phyloP scores from a whole-genome alignment of 2,888 invertebrate species.

The Heliconius ethilla region DNA sequence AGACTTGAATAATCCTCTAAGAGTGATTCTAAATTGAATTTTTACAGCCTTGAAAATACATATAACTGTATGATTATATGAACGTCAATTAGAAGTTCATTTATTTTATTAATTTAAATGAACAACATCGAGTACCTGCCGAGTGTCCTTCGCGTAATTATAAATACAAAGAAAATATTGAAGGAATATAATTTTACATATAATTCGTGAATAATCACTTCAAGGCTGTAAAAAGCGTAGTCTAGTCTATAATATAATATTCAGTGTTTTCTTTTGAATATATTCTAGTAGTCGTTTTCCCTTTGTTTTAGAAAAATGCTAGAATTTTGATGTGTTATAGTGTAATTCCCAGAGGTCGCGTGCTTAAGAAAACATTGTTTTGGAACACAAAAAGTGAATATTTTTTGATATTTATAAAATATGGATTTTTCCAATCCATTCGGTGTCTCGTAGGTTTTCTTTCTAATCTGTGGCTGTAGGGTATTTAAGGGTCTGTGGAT shows the following conservation, averaged over 20 bases:
- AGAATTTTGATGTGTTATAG: constrained; percentile 76
- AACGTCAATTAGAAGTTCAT: constrained; percentile 33
- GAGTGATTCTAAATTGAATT: constrained; percentile 65
- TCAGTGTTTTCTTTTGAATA: constrained; percentile 58
- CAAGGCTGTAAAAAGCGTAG: constrained; percentile 62
- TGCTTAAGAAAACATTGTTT: constrained; percentile 62
- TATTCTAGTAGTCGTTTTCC: constrained; percentile 57
- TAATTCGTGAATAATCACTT: constrained; percentile 44
- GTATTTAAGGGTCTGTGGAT: constrained; percentile 38
- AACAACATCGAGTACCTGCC: constrained; percentile 28
- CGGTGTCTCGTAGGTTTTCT: constrained; percentile 55
- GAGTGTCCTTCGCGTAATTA: constrained; percentile 24
- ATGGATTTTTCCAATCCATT: constrained; percentile 58
- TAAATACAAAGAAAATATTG: constrained; percentile 20
- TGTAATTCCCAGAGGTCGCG: constrained; percentile 57
- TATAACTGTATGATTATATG: constrained; percentile 35
- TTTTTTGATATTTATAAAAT: constrained; percentile 76
- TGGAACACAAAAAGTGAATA: constrained; percentile 68
- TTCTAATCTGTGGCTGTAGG: constrained; percentile 46
- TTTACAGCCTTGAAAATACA: constrained; percentile 59
- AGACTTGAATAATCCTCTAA: constrained; percentile 69
- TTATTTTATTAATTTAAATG: constrained; percentile 26
- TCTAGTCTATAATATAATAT: constrained; percentile 54
- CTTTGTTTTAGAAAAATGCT: constrained; percentile 70
- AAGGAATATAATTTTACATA: constrained; percentile 24